phyloP scores from a whole-genome alignment of 2,797 vertebrate species.

The Babyrousa celebensis region DNA sequence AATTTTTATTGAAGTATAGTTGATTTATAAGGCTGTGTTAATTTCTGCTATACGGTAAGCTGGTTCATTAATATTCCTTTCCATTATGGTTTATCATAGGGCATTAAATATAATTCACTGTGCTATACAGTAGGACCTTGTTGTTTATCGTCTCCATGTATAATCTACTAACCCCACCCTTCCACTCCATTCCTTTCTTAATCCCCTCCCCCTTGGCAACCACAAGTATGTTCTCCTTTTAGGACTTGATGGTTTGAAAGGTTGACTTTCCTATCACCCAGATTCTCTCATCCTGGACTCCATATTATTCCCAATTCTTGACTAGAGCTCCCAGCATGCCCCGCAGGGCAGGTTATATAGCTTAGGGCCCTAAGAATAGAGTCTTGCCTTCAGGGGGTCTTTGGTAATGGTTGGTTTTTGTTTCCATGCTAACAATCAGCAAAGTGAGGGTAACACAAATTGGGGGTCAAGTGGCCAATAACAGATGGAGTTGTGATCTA shows the following conservation, averaged over 20 bases:
- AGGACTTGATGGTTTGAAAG: background rate
- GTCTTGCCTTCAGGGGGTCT: background rate
- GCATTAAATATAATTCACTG: too few species aligned
- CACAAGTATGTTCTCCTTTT: too few species aligned
- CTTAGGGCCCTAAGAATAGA: background rate
- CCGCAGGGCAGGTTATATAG: background rate
- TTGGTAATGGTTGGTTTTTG: background rate
- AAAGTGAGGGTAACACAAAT: background rate
- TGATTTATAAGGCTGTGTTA: too few species aligned
- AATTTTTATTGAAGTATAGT: too few species aligned
- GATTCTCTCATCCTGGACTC: background rate
- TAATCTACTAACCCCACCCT: too few species aligned
- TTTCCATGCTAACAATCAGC: background rate
- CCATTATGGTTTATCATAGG: too few species aligned
- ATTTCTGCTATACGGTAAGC: too few species aligned
- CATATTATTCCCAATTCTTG: background rate
- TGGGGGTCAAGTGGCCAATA: background rate
- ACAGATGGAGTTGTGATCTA: background rate
- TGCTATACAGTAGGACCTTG: too few species aligned
- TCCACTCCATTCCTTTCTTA: too few species aligned
- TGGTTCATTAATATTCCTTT: too few species aligned
- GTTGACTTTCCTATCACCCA: background rate
- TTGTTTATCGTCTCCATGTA: too few species aligned
- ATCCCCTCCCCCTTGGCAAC: too few species aligned
- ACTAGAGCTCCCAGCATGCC: background rate